Evolutionary conservation across 2,888 invertebrate genomes (phyloP), one percentile per base, ranked within the genome.

Genomic region (Danaus chrysippus): DNA sequence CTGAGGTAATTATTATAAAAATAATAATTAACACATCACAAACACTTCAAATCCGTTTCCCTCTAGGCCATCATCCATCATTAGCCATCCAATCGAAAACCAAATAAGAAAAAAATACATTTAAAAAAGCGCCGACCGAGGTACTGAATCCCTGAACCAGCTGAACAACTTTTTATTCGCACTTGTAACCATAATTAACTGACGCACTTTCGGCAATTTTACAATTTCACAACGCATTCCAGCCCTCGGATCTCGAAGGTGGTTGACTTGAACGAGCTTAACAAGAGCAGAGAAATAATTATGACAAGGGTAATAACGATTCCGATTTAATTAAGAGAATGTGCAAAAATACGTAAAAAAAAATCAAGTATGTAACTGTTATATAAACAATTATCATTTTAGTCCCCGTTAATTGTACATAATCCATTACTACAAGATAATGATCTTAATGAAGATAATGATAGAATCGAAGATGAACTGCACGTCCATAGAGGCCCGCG

Each of bases 261-360:
- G 72, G 77, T 73, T 75, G 78, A 78, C 79, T 76, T 71, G 68
- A 73, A 79, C 75, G 78, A 82, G 78, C 77, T 80, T 71, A 70
- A 61, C 61, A 68, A 72, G 78, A 73, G 75, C 79, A 78, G 74
- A 79, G 78, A 73, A 75, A 74, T 72, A 41, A 41, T 54, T 54
- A n/a, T n/a, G 54, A 41, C 54, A 10, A 54, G 19, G 53, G 53
- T 23, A 41, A 34, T 34, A 54, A 23, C 23, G 15, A 54, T 54
- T 46, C 9, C 46, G 46, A 68, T 71, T 70, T 71, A 72, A 73
- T 76, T 69, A 71, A 42, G 67, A 66, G 67, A 71, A 71, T 73
- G 69, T 67, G 73, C 78, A 83, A 84, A 85, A 84, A 84, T 81
- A 76, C 74, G 59, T 46, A 13, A 46, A 17, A 10, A 46, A 11